Base-by-base conservation (phyloP, 2,797 vertebrate species). In the Sitta carolinensis region DNA sequence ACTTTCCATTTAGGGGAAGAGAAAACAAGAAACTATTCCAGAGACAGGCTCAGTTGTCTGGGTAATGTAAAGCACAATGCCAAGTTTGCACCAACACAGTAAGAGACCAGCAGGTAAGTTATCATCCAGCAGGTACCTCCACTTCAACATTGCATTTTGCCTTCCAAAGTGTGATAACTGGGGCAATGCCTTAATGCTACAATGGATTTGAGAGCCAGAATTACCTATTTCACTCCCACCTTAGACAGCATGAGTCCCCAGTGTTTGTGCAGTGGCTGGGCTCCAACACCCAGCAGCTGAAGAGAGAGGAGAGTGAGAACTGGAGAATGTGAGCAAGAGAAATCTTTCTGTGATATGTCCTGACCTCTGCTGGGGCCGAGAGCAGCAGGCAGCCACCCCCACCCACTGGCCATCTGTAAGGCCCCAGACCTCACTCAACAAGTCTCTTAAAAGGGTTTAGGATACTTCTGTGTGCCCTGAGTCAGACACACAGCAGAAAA, bases 371-470 rank as follows among this genome's bases (percentile, higher is more conserved):
- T 3, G 5, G 58, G 51, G 62, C 17, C 16, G 34, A 76, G 23
- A 0, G 2, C 50, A 52, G 62, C 27, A 70, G 47, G 34, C 69
- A 68, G 57, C 11, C 63, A 32, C 29, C 62, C 70, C 26, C 32
- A 32, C 19, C 32, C 17, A 2, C 29, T 43, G 30, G 17, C 15
- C 47, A 45, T 1, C 25, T 73, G 12, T 29, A 23, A n/a, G 29
- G 27, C 5, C 22, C 19, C 50, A 83, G 34, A 40, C 13, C 25
- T n/a, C 1, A 0, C 34, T 64, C 8, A 1, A 16, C 1, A 4
- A 55, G 8, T 16, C 34, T 63, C 42, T 34, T 29, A 20, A 64
- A 83, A 64, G 8, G 58, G 34, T 13, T 48, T 48, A 29, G 48
- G 13, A 7, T 25, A 16, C 19, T 40, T 38, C 40, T 54, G 23